These are phyloP conservation scores for Urocynchramus pylzowi DNA, from an alignment of 2,113 vertebrate species.

Conservation along the genomic window DNA sequence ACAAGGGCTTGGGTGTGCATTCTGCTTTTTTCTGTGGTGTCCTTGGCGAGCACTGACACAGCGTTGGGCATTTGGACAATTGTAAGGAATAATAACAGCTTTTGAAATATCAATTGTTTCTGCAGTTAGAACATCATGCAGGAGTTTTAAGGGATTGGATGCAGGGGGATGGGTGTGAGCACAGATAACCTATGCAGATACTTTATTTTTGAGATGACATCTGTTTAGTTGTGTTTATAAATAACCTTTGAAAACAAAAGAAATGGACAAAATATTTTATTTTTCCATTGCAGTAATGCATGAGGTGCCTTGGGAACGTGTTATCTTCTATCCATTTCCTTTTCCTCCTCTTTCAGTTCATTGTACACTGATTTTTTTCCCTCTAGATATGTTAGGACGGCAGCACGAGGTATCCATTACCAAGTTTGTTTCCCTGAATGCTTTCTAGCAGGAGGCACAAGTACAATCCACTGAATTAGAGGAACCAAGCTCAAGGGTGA, in stretches of 20 bases:
- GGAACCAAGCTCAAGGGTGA: not conserved
- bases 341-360: not conserved
- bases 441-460: not conserved
- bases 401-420: not conserved
- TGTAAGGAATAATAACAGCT: not conserved
- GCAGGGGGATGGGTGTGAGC: not conserved
- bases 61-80: not conserved
- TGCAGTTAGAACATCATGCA: not conserved
- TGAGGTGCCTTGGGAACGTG: not conserved
- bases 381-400: not conserved
- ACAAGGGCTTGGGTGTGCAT: slow-evolving; percentile 43
- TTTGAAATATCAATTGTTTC: slow-evolving; percentile 6
- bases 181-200: not conserved
- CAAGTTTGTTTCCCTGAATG: slow-evolving; percentile 15
- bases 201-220: not conserved
- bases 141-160: not conserved
- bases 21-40: slow-evolving; percentile 8
- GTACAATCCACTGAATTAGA: not conserved
- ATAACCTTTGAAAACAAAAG: not conserved
- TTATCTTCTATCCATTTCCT: not conserved
- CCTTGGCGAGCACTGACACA: not conserved
- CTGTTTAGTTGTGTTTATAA: not conserved
- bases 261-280: not conserved
- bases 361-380: not conserved
- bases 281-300: not conserved